These are phyloP conservation scores for Apis florea DNA, from an alignment of 1,140 invertebrate genomes.

Conservation along the genomic window DNA sequence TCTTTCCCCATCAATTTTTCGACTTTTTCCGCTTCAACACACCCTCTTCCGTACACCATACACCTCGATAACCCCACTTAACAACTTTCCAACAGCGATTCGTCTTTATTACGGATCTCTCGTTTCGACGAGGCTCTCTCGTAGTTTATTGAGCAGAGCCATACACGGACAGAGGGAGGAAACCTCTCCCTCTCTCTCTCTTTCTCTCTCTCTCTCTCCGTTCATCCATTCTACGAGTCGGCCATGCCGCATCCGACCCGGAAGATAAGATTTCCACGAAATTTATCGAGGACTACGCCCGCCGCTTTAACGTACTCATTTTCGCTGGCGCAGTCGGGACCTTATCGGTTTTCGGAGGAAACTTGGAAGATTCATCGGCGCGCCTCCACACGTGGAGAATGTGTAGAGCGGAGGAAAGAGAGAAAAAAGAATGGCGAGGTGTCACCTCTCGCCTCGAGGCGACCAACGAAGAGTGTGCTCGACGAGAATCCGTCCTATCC, in stretches of 20 bases:
- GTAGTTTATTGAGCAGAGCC: constrained; percentile 30
- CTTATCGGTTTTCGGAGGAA: constrained; percentile 47
- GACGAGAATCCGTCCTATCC: too few relatives aligned
- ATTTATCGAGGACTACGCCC: constrained; percentile 40
- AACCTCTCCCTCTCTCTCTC: too few relatives aligned
- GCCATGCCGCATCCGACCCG: neutral
- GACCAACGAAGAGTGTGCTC: neutral
- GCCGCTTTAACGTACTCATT: constrained; percentile 39
- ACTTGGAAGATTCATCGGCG: constrained; percentile 37
- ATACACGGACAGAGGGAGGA: neutral
- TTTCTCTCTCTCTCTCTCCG: neutral
- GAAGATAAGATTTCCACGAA: constrained; percentile 49
- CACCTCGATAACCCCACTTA: constrained; percentile 11
- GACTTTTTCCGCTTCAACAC: neutral
- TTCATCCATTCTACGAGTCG: constrained; percentile 45
- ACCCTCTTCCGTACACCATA: neutral
- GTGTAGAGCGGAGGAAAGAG: neutral
- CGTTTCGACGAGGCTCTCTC: neutral
- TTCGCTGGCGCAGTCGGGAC: constrained; percentile 27
- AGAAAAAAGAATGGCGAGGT: constrained; percentile 27
- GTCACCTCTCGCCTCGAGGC: constrained; percentile 15
- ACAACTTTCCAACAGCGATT: constrained; percentile 14
- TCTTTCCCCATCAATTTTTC: too few relatives aligned
- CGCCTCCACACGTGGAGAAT: too few relatives aligned
- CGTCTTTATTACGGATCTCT: constrained; percentile 28